Evolutionary conservation across 2,888 invertebrate species (phyloP).

Genomic region (Torymus auratus): DNA sequence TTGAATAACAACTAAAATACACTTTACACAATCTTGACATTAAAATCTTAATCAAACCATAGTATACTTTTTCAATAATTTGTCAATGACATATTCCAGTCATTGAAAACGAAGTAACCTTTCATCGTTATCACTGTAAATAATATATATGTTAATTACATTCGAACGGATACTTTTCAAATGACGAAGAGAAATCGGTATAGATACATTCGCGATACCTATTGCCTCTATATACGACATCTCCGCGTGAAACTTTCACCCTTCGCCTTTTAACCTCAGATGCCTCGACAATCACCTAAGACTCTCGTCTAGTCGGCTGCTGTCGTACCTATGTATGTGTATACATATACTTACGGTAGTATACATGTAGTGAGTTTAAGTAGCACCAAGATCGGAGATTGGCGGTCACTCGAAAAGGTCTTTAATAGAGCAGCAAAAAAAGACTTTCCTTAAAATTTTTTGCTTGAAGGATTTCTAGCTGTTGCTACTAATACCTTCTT

Average conservation of each 20-base stretch:
- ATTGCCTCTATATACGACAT: background rate
- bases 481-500: background rate
- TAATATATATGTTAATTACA: too few relatives aligned
- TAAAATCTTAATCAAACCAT: too few relatives aligned
- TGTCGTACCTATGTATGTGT: constrained; percentile 42
- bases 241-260: constrained; percentile 61
- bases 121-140: too few relatives aligned
- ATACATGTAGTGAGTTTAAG: background rate
- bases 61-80: too few relatives aligned
- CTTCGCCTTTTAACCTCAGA: constrained; percentile 53
- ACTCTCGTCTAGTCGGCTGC: constrained; percentile 3
- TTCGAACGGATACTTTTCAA: too few relatives aligned
- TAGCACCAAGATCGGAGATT: background rate
- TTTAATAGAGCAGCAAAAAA: constrained; percentile 34
- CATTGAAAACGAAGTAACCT: too few relatives aligned
- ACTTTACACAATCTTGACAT: too few relatives aligned
- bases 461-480: background rate
- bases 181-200: constrained; percentile 30
- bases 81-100: too few relatives aligned
- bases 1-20: too few relatives aligned
- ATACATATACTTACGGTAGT: too few relatives aligned
- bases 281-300: constrained; percentile 48
- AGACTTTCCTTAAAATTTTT: constrained; percentile 40
- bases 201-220: background rate
- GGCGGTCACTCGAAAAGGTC: constrained; percentile 46